Evolutionary conservation across 2,113 vertebrate genomes (phyloP).

Genomic region (Arothron firmamentum): DNA sequence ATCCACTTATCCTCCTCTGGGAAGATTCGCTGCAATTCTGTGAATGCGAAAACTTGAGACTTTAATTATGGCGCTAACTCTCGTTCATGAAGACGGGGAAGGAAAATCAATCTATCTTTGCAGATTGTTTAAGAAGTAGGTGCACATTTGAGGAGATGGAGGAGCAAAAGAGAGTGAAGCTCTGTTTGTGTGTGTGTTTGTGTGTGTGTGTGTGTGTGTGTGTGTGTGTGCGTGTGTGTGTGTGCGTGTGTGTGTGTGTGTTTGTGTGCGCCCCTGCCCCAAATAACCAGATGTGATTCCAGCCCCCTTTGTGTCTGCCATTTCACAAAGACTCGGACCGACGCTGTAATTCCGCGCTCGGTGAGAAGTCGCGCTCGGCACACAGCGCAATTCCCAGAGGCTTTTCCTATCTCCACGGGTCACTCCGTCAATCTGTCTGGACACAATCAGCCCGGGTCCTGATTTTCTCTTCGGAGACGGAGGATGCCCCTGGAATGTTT

Average conservation of each 20-base stretch:
- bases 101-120: slow-evolving; percentile 1
- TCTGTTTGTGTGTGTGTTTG: too few relatives aligned
- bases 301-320: slow-evolving; percentile 56
- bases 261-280: background rate
- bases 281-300: slow-evolving; percentile 62
- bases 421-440: slow-evolving; percentile 58
- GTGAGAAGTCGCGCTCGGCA: slow-evolving; percentile 18
- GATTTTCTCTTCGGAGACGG: slow-evolving; percentile 36
- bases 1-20: slow-evolving; percentile 22
- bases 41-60: slow-evolving; percentile 2
- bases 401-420: slow-evolving; percentile 49
- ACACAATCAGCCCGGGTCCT: slow-evolving; percentile 46
- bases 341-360: slow-evolving; percentile 36
- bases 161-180: background rate
- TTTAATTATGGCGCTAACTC: slow-evolving; percentile 24
- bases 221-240: too few relatives aligned
- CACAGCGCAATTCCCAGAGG: slow-evolving; percentile 41
- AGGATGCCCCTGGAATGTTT: slow-evolving; percentile 47
- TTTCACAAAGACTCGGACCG: slow-evolving; percentile 58
- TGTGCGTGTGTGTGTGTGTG: too few relatives aligned
- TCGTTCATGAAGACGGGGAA: background rate
- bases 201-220: too few relatives aligned
- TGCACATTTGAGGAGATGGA: background rate
- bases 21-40: slow-evolving; percentile 9
- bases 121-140: slow-evolving; percentile 22